These are phyloP conservation scores for Diloba caeruleocephala DNA, from an alignment of 2,888 invertebrate species.

Conservation along the genomic window DNA sequence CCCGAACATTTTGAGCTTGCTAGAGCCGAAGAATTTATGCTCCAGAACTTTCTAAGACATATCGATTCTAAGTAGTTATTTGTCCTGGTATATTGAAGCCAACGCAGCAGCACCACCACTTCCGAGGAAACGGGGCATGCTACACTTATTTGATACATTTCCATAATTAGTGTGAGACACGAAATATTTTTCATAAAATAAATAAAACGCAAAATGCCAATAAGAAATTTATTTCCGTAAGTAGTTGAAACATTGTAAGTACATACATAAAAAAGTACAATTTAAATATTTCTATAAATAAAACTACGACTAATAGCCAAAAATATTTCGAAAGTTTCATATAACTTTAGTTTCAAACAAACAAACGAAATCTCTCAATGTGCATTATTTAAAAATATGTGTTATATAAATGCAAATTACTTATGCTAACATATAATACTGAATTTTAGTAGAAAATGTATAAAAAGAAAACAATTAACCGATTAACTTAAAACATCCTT, in stretches of 20 bases:
- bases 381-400: constrained; percentile 51
- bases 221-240: constrained; percentile 80
- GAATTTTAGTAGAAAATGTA: constrained; percentile 49
- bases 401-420: constrained; percentile 56
- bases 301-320: constrained; percentile 60
- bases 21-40: too few relatives aligned
- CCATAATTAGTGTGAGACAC: too few relatives aligned
- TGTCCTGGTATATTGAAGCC: too few relatives aligned
- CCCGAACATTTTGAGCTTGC: too few relatives aligned
- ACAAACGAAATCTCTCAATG: constrained; percentile 50
- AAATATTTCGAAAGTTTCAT: constrained; percentile 55
- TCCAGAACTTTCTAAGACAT: too few relatives aligned
- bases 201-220: constrained; percentile 62
- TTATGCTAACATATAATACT: constrained; percentile 65
- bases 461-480: constrained; percentile 43
- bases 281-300: constrained; percentile 59
- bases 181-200: too few relatives aligned
- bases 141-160: too few relatives aligned
- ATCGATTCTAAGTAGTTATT: too few relatives aligned
- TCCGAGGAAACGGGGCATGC: too few relatives aligned
- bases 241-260: constrained; percentile 81
- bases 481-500: constrained; percentile 54
- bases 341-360: constrained; percentile 48
- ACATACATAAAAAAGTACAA: constrained; percentile 78
- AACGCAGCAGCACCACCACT: too few relatives aligned